Percentiles rank a stretch among this genome's conserved stretches.
These are phyloP conservation scores for Phoxinus phoxinus DNA, from an alignment of 2,113 vertebrate species.

Conservation along the genomic window DNA sequence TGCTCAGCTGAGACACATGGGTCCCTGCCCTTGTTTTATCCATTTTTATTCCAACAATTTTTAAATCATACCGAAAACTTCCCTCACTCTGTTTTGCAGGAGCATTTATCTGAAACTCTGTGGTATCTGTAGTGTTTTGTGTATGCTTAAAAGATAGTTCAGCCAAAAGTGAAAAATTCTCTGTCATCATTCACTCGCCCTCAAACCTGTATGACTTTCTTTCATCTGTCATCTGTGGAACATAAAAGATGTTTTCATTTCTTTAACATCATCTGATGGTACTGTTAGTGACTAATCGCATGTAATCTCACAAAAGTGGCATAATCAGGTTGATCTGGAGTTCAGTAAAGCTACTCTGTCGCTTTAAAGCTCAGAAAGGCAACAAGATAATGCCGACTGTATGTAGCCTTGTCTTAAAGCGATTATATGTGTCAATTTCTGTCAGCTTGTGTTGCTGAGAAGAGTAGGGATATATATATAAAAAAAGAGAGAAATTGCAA, in stretches of 20 bases:
- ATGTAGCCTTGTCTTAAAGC: slow-evolving; percentile 21
- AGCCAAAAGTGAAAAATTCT: neutral
- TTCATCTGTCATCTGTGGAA: neutral
- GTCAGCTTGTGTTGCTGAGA: neutral
- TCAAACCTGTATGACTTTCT: neutral
- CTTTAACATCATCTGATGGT: neutral
- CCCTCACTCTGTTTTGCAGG: neutral
- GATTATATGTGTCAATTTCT: slow-evolving; percentile 19
- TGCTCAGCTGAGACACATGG: slow-evolving; percentile 8
- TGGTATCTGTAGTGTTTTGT: neutral
- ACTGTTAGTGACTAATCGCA: neutral
- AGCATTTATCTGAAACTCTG: neutral
- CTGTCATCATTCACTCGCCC: neutral
- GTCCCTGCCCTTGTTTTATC: slow-evolving; percentile 11
- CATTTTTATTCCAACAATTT: neutral
- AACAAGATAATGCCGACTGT: slow-evolving; percentile 32
- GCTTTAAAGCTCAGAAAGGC: neutral
- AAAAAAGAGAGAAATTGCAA: neutral
- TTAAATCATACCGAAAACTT: neutral
- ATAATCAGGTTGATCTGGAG: neutral
- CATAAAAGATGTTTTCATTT: neutral
- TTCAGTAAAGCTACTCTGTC: slow-evolving; percentile 10
- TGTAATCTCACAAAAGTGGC: neutral
- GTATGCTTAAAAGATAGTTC: neutral
- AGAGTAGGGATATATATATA: slow-evolving; percentile 7